Base-by-base conservation (phyloP, 2,113 vertebrate genomes). In the Phaetusa simplex region DNA sequence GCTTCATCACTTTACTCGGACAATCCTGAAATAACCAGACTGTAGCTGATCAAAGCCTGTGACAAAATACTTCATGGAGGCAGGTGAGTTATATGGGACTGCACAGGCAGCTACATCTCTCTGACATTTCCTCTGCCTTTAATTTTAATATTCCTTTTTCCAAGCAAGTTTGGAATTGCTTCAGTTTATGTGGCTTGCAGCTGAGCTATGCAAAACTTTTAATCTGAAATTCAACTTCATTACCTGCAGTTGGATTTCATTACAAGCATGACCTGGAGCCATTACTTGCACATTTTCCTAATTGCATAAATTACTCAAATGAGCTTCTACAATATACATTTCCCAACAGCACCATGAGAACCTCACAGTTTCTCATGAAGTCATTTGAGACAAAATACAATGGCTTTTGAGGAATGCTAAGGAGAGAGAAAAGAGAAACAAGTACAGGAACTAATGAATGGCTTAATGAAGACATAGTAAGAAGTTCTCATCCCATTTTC, bases 201-300 rank as follows among this genome's bases (percentile, higher is more conserved):
- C 50, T 77, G 77, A 93, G 55, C 45, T 83, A 77, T 55, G 86
- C 59, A 92, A 92, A 96, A 70, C 14, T 83, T 85, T 83, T 78
- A 66, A 77, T 88, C 49, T 92, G 76, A 86, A 93, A 70, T 92
- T 59, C 47, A 50, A 5, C 72, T 92, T 92, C 55, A 78, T 83
- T 93, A 95, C 82, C 80, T 93, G 71, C 82, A 92, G 93, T 94
- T 93, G 82, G 67, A 71, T 95, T 94, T 93, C 76, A 86, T 93
- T 95, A 95, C 43, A 81, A 76, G 18, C 61, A 78, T 95, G 76
- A 84, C 95, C 76, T 64, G 69, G 27, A 93, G 92, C 49, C 8
- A 30, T 67, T 62, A 40, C 36, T 95, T 92, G 80, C 47, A 76
- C 36, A 56, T 95, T 97, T 95, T 91, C 59, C 36, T 91, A 96